Conservation (phyloP, 2,797 vertebrate species). For the Danio jaintianensis region DNA sequence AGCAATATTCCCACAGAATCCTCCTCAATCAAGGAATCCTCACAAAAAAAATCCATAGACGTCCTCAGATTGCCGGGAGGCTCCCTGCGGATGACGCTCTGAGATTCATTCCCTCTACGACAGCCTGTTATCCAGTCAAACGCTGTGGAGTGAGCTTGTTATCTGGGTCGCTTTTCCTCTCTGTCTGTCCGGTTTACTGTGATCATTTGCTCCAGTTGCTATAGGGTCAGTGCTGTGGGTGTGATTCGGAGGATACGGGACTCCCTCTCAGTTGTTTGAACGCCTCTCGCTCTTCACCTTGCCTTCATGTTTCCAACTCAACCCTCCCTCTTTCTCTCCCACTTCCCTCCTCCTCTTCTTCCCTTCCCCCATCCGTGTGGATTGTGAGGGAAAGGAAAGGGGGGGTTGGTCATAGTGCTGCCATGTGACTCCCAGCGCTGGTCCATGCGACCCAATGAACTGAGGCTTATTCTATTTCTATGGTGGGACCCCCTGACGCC, state of each 20-base stretch:
- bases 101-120: conserved; percentile 63
- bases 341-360: conserved; percentile 67
- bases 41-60: conserved; percentile 54
- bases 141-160: conserved; percentile 25
- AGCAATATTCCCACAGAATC: conserved; percentile 33
- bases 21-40: conserved; percentile 62
- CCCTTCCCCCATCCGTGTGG: conserved; percentile 66
- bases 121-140: conserved; percentile 32
- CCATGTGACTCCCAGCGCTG: conserved; percentile 71
- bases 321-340: conserved; percentile 40
- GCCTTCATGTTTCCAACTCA: conserved; percentile 48
- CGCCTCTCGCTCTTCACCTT: conserved; percentile 35
- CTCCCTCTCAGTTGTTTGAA: conserved; percentile 34
- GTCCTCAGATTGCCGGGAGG: conserved; percentile 67
- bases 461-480: conserved; percentile 41
- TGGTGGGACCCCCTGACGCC: conserved; percentile 73
- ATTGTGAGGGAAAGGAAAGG: conserved; percentile 59
- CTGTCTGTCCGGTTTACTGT: conserved; percentile 20
- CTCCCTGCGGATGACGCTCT: conserved; percentile 63
- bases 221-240: conserved; percentile 13
- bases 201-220: conserved; percentile 13
- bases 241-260: conserved; percentile 35
- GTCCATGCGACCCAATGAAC: conserved; percentile 58
- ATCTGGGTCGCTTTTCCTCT: conserved; percentile 36
- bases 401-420: conserved; percentile 69